Base-by-base conservation (phyloP, 2,888 invertebrate genomes). In the Chelonus formosanus region DNA sequence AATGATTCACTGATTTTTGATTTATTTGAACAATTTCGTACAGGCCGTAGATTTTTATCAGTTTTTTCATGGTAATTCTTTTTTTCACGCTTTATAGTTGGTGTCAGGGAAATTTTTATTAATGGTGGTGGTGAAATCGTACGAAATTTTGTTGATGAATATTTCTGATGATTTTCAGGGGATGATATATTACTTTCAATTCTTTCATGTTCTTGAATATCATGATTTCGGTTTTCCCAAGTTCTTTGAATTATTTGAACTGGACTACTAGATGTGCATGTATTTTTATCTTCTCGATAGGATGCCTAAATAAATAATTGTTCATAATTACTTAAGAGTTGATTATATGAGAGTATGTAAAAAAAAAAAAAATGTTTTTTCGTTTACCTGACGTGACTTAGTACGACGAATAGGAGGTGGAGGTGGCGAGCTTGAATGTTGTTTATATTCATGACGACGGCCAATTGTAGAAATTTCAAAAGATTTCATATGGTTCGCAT, bases 1-100 rank as follows among this genome's bases (percentile, higher is more conserved):
- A 94, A 90, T 31, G 93, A 93, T 79, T 94, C 93, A 58, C 93
- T 93, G 79, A 92, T 91, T 68, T 89, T 87, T 70, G 80, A 83
- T 55, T 82, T 83, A 0, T 78, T 75, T 7, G 78, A 78, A 5
- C 77, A 75, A 3, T 76, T 66, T 58, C 40, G 10, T 6, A 36
- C 47, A 8, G 52, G 59, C 36, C 10, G 31, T n/a, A 55, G 52
- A 5, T 10, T 34, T 43, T 55, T 47, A 52, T 8, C 8, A 32
- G 32, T 45, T 36, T 59, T 64, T 20, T 6, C 44, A 36, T 45
- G 40, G 3, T 10, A 31, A 20, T 8, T 55, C n/a, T 36, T 55
- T 57, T 45, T 56, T 4, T 62, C 67, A 54, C 70, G 43, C 68
- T 59, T 48, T 34, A 57, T 35, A 20, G 71, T 65, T 34, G 68